Conservation (phyloP, 2,888 invertebrate species). For the Horisme vitalbata region DNA sequence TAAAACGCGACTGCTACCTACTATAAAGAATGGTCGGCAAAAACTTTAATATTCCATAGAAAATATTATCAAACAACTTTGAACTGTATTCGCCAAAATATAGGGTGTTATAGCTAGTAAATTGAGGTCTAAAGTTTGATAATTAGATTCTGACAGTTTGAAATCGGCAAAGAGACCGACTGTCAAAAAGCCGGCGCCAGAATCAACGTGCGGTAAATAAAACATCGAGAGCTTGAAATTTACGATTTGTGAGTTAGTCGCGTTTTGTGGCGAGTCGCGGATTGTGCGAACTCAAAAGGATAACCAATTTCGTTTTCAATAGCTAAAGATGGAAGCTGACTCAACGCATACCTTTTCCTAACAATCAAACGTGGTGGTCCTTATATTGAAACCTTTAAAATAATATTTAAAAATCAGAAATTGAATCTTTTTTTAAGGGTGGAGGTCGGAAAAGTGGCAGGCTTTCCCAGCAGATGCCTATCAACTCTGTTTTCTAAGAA, state of each 20-base stretch:
- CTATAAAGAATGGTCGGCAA: constrained; percentile 71
- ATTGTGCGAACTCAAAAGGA: constrained; percentile 25
- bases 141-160: constrained; percentile 81
- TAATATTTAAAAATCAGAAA: too few species aligned
- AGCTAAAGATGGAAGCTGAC: too few species aligned
- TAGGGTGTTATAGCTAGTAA: constrained; percentile 34
- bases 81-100: constrained; percentile 32
- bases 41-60: constrained; percentile 52
- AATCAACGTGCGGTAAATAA: constrained; percentile 67
- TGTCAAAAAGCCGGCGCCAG: constrained; percentile 79
- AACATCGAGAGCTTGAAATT: constrained; percentile 59
- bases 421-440: constrained; percentile 9
- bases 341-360: too few species aligned
- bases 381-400: too few species aligned
- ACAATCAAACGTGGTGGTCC: too few species aligned
- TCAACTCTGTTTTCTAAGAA: neutral
- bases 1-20: constrained; percentile 65
- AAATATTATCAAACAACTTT: constrained; percentile 35
- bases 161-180: constrained; percentile 75
- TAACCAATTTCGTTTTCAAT: constrained; percentile 20
- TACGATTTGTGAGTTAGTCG: constrained; percentile 51
- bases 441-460: neutral
- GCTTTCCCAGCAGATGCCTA: neutral
- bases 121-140: constrained; percentile 49
- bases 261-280: constrained; percentile 40